Evolutionary conservation across 2,888 invertebrate genomes (phyloP).

Genomic region (Phalera bucephala): DNA sequence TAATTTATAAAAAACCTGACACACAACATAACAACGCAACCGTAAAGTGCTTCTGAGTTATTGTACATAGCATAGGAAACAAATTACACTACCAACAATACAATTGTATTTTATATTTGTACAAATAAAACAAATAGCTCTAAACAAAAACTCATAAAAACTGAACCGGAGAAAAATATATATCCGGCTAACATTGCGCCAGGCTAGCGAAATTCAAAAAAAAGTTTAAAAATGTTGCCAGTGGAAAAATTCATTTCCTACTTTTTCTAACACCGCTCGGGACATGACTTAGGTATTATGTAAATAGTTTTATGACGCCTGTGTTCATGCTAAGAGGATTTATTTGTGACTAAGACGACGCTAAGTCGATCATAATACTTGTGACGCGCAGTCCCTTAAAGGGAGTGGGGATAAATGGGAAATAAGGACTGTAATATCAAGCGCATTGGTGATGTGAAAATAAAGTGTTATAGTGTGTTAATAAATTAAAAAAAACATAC

Average conservation of each 20-base stretch:
- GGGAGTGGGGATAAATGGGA: background rate
- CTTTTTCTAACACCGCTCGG: slow-evolving; percentile 18
- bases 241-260: slow-evolving; percentile 29
- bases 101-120: background rate
- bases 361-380: slow-evolving; percentile 35
- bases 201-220: slow-evolving; percentile 24
- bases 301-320: slow-evolving; percentile 41
- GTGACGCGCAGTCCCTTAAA: slow-evolving; percentile 7
- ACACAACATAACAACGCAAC: too few species aligned
- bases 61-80: too few species aligned
- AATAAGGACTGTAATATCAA: too few species aligned
- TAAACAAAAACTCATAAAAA: slow-evolving; percentile 3
- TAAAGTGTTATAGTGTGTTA: too few species aligned
- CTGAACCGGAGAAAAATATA: slow-evolving; percentile 10
- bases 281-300: slow-evolving; percentile 33
- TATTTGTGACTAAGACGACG: slow-evolving; percentile 30
- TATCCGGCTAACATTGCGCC: slow-evolving; percentile 11
- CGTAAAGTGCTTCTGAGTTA: too few species aligned
- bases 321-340: slow-evolving; percentile 39
- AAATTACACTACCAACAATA: background rate
- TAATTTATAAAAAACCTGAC: too few species aligned
- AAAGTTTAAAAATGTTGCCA: slow-evolving; percentile 23
- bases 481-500: too few species aligned
- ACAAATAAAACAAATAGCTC: slow-evolving; percentile 4
- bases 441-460: too few species aligned